These are phyloP conservation scores for Erinaceus europaeus DNA, from an alignment of 2,113 vertebrate genomes.

Conservation along the genomic window DNA sequence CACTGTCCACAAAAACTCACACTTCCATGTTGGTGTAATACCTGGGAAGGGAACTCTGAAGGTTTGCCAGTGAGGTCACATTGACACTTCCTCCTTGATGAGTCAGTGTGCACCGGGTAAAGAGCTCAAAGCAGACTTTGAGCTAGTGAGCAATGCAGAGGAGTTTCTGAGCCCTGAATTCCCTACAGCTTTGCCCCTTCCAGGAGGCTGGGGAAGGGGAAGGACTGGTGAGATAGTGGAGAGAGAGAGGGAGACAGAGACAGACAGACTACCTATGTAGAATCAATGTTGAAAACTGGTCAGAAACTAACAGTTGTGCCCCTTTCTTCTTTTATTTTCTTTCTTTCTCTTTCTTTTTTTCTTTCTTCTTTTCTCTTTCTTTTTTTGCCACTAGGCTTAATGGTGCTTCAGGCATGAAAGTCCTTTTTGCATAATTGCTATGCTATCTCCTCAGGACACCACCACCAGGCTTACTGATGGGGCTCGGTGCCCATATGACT, in stretches of 20 bases:
- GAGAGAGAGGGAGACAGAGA: not conserved
- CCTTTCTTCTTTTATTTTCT: no score
- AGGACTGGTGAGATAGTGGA: not conserved
- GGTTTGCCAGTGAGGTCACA: not conserved
- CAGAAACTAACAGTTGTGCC: not conserved
- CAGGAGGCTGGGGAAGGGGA: not conserved
- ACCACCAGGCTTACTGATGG: no score
- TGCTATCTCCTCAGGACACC: no score
- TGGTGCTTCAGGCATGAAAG: no score
- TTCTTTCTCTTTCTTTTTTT: no score
- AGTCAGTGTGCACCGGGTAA: not conserved
- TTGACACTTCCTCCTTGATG: not conserved
- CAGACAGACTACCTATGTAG: not conserved
- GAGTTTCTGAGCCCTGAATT: not conserved
- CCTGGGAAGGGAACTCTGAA: not conserved
- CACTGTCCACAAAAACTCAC: not conserved
- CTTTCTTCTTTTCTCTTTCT: no score
- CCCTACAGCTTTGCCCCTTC: not conserved
- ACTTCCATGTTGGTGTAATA: not conserved
- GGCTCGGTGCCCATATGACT: no score
- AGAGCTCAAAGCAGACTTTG: not conserved
- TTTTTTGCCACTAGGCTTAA: no score
- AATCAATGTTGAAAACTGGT: not conserved
- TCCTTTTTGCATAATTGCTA: no score
- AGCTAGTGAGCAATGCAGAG: not conserved